Evolutionary conservation across 1,140 invertebrate genomes (phyloP), one percentile per base, ranked within the genome.

Genomic region (Nymphalis io): DNA sequence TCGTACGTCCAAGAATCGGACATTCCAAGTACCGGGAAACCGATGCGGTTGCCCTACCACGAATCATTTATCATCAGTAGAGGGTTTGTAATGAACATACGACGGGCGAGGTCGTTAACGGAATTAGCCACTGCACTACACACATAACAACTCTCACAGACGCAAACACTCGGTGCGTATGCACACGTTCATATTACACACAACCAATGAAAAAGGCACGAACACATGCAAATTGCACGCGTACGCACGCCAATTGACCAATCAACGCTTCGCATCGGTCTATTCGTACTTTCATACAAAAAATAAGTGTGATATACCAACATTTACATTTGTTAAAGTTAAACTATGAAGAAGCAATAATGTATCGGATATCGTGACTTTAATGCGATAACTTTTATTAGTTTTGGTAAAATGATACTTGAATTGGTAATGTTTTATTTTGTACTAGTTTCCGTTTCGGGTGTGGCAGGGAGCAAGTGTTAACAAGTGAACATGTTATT

Each of bases 121-220:
- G 58, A 69, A 69, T 69, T 69, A 69, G 60, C 67, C 67, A 68
- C 66, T 68, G 67, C 60, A 58, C 48, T 57, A 6, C 55, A 55
- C 40, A 57, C 39, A 61, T 48, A 38, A 5, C 57, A 23, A 64
- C 20, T 15, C 8, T 40, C 18, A 51, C 38, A 40, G 13, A 39
- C 16, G 57, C n/a, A 21, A 18, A 23, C 23, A 55, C 21, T 4
- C 13, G 12, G 11, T 55, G 33, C 10, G 16, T 62, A 38, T 27
- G 18, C 16, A 62, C 60, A 20, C 33, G 12, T 33, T 12, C 18
- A 42, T 2, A 1, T 33, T n/a, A n/a, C n/a, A 20, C 5, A 53
- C 13, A 15, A 40, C 38, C 51, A 48, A 62, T 42, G 44, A 62
- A 62, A 27, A 33, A 21, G 23, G 18, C 18, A 55, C 51, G 16